These are phyloP conservation scores for Papilio elwesi DNA, from an alignment of 2,888 invertebrate genomes.

Conservation along the genomic window DNA sequence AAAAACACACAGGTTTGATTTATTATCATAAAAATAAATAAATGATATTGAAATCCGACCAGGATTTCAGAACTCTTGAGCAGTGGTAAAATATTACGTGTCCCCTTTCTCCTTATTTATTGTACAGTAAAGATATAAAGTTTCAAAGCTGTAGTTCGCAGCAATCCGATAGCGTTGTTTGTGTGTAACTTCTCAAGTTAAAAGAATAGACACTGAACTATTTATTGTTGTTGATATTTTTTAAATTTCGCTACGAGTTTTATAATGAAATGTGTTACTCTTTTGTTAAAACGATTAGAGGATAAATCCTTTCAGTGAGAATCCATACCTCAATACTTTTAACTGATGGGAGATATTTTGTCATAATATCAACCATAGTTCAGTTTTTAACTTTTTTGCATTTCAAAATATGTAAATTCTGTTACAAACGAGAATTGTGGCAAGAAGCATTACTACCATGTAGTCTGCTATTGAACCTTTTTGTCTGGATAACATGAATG, in stretches of 20 bases:
- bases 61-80: neutral
- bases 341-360: neutral
- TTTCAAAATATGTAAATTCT: too few relatives aligned
- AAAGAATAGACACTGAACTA: neutral
- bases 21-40: neutral
- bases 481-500: too few relatives aligned
- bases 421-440: too few relatives aligned
- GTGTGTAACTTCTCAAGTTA: neutral
- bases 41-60: neutral
- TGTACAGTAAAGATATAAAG: neutral
- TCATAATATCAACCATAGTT: neutral
- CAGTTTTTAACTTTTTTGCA: neutral
- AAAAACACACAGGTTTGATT: too few relatives aligned
- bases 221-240: neutral
- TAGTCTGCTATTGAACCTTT: too few relatives aligned
- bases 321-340: neutral
- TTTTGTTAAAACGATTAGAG: neutral
- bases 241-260: neutral
- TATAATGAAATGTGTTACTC: neutral
- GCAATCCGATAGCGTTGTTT: conserved; percentile 11
- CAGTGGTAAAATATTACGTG: neutral
- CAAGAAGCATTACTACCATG: too few relatives aligned
- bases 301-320: neutral
- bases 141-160: conserved; percentile 18
- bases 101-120: conserved; percentile 9